Evolutionary conservation across 2,113 vertebrate species (phyloP).

Genomic region (Peromyscus maniculatus): DNA sequence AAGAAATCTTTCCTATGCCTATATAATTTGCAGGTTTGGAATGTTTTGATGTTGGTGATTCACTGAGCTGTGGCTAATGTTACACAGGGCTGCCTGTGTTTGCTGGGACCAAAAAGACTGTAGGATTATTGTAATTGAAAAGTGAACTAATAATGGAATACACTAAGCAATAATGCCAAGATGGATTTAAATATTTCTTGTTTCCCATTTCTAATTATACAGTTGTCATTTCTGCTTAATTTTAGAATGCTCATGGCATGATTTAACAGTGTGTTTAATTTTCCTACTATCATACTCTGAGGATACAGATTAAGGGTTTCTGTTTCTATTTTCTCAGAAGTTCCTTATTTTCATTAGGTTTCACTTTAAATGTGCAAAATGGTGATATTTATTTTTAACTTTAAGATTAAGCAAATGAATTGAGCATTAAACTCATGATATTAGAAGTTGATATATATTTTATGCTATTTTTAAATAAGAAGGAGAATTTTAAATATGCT

Average conservation of each 20-base stretch:
- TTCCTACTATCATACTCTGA: conserved; percentile 50
- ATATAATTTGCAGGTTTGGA: conserved; percentile 4
- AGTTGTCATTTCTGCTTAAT: conserved; percentile 67
- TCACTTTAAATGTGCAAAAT: conserved; percentile 54
- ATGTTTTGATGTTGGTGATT: conserved; percentile 38
- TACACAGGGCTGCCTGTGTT: conserved; percentile 7
- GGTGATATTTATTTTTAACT: conserved; percentile 66
- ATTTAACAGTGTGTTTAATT: conserved; percentile 70
- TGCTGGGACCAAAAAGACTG: conserved; percentile 25
- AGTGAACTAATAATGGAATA: conserved; percentile 50
- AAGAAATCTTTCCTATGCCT: conserved; percentile 25
- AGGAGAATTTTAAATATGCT: conserved; percentile 47
- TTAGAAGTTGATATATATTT: conserved; percentile 32
- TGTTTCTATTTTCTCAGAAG: conserved; percentile 50
- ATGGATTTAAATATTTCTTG: conserved; percentile 65
- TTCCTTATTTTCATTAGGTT: conserved; percentile 61
- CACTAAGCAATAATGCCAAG: conserved; percentile 50
- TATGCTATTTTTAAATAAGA: conserved; percentile 59
- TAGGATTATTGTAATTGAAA: conserved; percentile 57
- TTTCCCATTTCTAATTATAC: conserved; percentile 68
- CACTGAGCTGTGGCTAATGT: conserved; percentile 52
- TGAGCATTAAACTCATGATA: not conserved
- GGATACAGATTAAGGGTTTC: conserved; percentile 64
- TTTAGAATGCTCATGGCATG: conserved; percentile 62
- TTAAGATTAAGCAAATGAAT: conserved; percentile 42